Conservation (phyloP, 1,140 invertebrate species). For the Dreissena polymorpha region DNA sequence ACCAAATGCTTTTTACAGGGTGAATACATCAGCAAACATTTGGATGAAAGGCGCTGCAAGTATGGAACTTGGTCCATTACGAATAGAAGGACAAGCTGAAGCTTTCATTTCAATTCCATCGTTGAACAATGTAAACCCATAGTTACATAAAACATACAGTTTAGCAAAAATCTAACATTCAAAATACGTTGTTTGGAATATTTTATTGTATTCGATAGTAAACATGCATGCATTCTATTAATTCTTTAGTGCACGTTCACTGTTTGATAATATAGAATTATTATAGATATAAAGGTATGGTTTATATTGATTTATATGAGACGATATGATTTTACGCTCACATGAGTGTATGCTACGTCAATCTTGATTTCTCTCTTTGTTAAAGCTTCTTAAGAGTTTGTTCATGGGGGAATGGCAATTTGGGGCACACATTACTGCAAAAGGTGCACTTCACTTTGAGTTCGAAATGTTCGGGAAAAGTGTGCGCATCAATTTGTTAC, state of each 20-base stretch:
- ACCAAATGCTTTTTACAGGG: neutral
- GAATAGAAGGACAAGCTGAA: neutral
- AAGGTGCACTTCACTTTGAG: neutral
- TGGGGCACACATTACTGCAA: neutral
- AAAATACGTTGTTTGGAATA: too few relatives aligned
- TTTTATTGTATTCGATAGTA: too few relatives aligned
- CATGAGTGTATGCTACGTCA: too few relatives aligned
- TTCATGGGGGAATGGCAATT: slow-evolving; percentile 34
- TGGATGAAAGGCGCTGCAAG: neutral
- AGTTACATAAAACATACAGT: too few relatives aligned
- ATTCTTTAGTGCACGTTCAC: too few relatives aligned
- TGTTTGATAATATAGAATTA: too few relatives aligned
- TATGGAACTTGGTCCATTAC: neutral
- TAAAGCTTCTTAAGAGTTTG: slow-evolving; percentile 18
- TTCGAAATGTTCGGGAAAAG: neutral
- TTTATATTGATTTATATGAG: too few relatives aligned
- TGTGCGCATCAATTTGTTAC: neutral
- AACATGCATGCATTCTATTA: too few relatives aligned
- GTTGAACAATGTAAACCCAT: neutral
- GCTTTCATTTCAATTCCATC: neutral
- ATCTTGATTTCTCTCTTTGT: neutral
- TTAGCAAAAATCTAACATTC: too few relatives aligned
- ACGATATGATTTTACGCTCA: too few relatives aligned
- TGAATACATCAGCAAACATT: slow-evolving; percentile 7
- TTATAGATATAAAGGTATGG: too few relatives aligned